Evolutionary conservation across 2,113 vertebrate species (phyloP).

Genomic region (Pardalotus punctatus): DNA sequence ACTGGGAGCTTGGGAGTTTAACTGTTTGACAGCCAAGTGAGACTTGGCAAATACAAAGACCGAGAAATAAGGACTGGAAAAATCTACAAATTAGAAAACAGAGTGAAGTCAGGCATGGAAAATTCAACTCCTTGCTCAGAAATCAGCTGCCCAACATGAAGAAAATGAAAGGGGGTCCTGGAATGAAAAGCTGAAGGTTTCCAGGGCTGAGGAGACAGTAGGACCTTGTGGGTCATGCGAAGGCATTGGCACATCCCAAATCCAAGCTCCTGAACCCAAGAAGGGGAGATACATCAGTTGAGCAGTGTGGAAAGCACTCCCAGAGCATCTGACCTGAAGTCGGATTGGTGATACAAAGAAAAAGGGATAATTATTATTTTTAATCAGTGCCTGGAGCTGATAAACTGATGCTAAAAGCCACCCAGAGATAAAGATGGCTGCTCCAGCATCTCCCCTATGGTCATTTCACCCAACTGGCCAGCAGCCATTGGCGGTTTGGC

Average conservation of each 20-base stretch:
- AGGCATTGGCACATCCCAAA: not conserved
- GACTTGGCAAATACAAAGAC: not conserved
- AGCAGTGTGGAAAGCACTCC: not conserved
- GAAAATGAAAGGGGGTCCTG: not conserved
- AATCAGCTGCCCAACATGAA: not conserved
- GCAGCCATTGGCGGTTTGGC: accelerated
- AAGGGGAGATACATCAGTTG: not conserved
- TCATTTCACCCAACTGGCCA: accelerated
- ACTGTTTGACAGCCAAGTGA: slow-evolving; percentile 8
- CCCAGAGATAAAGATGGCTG: not conserved
- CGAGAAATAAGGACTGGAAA: not conserved
- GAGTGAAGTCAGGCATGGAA: not conserved
- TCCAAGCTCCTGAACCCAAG: not conserved
- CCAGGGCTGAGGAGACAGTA: not conserved
- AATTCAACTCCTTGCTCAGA: not conserved
- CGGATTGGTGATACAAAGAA: not conserved
- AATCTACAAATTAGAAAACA: not conserved
- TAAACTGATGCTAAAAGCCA: not conserved
- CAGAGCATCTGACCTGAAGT: not conserved
- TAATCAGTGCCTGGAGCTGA: not conserved
- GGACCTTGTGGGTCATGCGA: accelerated
- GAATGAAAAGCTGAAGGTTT: not conserved
- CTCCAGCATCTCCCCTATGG: accelerated
- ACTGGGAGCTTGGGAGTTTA: not conserved
- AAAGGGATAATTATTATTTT: not conserved